Percentiles rank a stretch among this genome's conserved stretches.
Evolutionary conservation across 64 coral and sea anemone species (phyloP).

Genomic region (Actinia equina): DNA sequence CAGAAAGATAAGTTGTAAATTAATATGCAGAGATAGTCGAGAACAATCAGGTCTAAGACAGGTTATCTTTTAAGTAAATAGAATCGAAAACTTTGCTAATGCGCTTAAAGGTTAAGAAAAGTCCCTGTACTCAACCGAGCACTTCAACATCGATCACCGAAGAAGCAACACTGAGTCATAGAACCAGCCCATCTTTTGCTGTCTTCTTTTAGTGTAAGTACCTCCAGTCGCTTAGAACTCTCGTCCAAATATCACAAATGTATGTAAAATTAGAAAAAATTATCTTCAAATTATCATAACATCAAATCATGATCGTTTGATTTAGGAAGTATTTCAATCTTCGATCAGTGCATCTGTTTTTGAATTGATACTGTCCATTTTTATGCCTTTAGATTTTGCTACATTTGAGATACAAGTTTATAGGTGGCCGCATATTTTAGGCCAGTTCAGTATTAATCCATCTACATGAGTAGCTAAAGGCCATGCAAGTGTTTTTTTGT

Average conservation of each 20-base stretch:
- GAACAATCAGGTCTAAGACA: not conserved
- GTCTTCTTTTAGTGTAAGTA: not conserved
- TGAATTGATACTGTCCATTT: too few relatives aligned
- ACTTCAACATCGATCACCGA: not conserved
- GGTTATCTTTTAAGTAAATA: constrained; percentile 22
- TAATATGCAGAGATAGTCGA: constrained; percentile 5
- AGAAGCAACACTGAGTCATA: not conserved
- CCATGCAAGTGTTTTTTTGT: too few relatives aligned
- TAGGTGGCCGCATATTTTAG: too few relatives aligned
- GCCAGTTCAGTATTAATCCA: too few relatives aligned
- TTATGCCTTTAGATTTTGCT: too few relatives aligned
- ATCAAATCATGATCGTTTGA: not conserved
- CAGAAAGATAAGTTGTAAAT: constrained; percentile 20
- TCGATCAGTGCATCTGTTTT: too few relatives aligned
- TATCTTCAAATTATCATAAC: not conserved
- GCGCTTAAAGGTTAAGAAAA: constrained; percentile 9
- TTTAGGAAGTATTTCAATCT: not conserved
- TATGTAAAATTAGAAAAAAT: not conserved
- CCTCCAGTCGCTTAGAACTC: not conserved
- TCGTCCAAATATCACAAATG: not conserved
- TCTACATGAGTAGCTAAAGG: too few relatives aligned
- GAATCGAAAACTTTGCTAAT: not conserved
- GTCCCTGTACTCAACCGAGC: not conserved
- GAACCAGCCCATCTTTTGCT: not conserved
- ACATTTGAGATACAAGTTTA: too few relatives aligned